Evolutionary conservation across 2,888 invertebrate genomes (phyloP).

Genomic region (Mimachlamys varia): DNA sequence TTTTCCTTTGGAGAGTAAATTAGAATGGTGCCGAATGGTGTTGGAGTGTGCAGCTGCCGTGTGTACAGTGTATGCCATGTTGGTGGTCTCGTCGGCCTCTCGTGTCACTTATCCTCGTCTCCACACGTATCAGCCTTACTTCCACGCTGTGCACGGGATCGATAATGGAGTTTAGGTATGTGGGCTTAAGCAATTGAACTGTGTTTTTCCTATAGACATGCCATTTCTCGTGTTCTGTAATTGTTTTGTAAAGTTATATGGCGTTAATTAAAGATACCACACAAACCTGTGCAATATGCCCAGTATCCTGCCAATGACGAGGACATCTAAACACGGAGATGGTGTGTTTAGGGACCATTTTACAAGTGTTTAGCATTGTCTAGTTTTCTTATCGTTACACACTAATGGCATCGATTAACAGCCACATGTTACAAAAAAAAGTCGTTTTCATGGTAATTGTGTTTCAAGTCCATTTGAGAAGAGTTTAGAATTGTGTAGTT

Average conservation of each 20-base stretch:
- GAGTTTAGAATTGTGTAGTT: background rate
- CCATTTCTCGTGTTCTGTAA: background rate
- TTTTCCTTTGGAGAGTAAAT: too few species aligned
- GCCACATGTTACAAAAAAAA: background rate
- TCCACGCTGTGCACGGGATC: background rate
- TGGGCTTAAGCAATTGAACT: background rate
- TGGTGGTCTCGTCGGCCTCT: background rate
- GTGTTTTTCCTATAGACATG: background rate
- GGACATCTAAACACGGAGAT: too few species aligned
- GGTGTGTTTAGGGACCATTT: too few species aligned
- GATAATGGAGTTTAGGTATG: background rate
- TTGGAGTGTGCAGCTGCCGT: background rate
- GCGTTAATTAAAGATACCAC: background rate
- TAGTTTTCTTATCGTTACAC: slow-evolving; percentile 1
- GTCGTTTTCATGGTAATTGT: background rate
- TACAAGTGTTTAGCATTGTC: background rate
- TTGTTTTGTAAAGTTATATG: background rate
- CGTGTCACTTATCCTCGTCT: background rate
- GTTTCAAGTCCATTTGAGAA: background rate
- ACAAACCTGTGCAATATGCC: background rate
- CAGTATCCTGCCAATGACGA: background rate
- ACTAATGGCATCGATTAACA: background rate
- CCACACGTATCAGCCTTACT: background rate
- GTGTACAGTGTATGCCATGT: background rate
- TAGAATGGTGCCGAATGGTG: background rate